These are phyloP conservation scores for Atrina japonica DNA, from an alignment of 2,888 invertebrate species.

Conservation along the genomic window DNA sequence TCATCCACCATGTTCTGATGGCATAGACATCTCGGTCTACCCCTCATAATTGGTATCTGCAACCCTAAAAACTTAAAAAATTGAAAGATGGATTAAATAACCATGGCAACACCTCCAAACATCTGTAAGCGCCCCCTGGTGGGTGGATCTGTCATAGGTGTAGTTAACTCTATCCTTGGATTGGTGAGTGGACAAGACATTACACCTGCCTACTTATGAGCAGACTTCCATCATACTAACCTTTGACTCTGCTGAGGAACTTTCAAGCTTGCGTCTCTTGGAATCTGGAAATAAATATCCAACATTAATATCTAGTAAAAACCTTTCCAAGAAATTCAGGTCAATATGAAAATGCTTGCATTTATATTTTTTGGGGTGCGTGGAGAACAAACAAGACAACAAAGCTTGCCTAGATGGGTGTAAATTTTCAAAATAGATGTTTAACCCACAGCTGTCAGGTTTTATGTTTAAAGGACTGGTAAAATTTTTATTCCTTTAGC, in stretches of 20 bases:
- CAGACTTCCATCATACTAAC: conserved; percentile 74
- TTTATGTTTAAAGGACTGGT: too few relatives aligned
- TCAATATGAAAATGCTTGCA: not conserved
- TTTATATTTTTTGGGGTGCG: too few relatives aligned
- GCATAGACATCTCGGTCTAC: not conserved
- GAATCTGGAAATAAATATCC: conserved; percentile 58
- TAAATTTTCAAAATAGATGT: too few relatives aligned
- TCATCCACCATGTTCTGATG: too few relatives aligned
- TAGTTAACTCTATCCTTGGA: conserved; percentile 4
- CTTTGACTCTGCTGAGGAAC: conserved; percentile 66
- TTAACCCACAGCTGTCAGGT: too few relatives aligned
- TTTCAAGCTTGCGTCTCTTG: conserved; percentile 67
- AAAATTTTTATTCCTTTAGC: too few relatives aligned
- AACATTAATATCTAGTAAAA: too few relatives aligned
- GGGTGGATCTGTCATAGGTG: conserved; percentile 21
- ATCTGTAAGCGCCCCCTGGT: conserved; percentile 12
- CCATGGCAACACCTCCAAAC: conserved; percentile 6
- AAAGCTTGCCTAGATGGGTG: too few relatives aligned
- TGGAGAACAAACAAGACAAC: too few relatives aligned
- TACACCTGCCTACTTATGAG: conserved; percentile 43
- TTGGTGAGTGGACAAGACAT: conserved; percentile 16
- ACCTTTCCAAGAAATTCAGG: too few relatives aligned
- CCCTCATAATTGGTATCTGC: not conserved
- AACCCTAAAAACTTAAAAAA: conserved; percentile 31
- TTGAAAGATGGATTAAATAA: conserved; percentile 12